A percentile compares a stretch with the other conserved stretches of the same genome.
Conservation (phyloP, 2,888 invertebrate genomes). For the Macropis europaea region DNA sequence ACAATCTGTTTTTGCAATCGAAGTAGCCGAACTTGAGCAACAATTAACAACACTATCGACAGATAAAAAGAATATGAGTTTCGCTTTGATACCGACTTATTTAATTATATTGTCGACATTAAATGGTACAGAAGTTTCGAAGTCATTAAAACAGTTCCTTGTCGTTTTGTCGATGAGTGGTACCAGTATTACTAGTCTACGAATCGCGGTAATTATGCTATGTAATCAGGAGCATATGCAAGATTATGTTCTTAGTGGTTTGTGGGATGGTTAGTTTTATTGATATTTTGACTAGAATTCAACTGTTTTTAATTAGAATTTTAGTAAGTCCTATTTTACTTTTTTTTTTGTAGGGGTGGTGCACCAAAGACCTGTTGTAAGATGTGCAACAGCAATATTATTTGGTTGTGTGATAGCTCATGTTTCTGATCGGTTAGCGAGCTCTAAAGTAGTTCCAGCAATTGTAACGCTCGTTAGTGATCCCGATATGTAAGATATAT, state of each 20-base stretch:
- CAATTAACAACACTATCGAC: conserved; percentile 82
- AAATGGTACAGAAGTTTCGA: conserved; percentile 80
- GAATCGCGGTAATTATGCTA: conserved; percentile 81
- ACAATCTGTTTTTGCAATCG: conserved; percentile 82
- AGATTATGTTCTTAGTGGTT: conserved; percentile 83
- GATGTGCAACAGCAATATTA: conserved; percentile 83
- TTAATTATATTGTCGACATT: conserved; percentile 82
- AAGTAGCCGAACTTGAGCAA: conserved; percentile 83
- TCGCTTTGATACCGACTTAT: conserved; percentile 84
- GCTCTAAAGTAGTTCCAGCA: conserved; percentile 84
- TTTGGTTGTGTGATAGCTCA: conserved; percentile 82
- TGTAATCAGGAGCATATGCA: conserved; percentile 81
- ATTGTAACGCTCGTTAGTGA: conserved; percentile 87
- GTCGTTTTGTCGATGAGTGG: conserved; percentile 79
- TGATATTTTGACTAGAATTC: conserved; percentile 3
- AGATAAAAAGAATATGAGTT: conserved; percentile 81
- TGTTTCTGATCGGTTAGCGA: conserved; percentile 82
- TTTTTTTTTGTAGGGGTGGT: conserved; percentile 81
- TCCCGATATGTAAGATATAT: conserved; percentile 83
- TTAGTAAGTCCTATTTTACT: conserved; percentile 3
- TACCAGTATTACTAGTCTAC: conserved; percentile 81
- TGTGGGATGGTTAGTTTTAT: conserved; percentile 84
- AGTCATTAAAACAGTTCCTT: conserved; percentile 83
- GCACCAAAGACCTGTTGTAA: conserved; percentile 83
- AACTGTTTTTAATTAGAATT: background rate